Conservation (phyloP, 92 coral and sea anemone genomes). For the Zoanthus solanderi region DNA sequence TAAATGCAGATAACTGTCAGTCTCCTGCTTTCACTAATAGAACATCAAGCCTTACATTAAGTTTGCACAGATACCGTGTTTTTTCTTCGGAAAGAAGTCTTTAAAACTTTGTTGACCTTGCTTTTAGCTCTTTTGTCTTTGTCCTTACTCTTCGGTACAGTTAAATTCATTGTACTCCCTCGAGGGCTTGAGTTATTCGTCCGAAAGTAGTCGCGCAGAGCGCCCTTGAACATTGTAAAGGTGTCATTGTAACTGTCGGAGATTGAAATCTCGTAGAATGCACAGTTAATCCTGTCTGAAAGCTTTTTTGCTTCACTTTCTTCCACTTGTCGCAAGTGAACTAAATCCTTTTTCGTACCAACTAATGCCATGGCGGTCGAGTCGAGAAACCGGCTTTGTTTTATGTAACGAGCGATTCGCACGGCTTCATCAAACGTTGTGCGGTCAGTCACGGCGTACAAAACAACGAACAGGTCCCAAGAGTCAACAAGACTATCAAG, state of each 20-base stretch:
- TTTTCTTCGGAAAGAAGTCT: constrained; percentile 33
- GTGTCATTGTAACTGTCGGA: constrained; percentile 84
- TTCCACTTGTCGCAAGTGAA: constrained; percentile 79
- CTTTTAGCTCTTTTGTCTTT: constrained; percentile 31
- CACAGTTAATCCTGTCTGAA: constrained; percentile 82
- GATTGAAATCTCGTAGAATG: constrained; percentile 91
- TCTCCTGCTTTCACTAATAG: neutral
- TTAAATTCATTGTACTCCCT: constrained; percentile 20
- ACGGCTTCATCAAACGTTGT: constrained; percentile 83
- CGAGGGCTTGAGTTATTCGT: constrained; percentile 3
- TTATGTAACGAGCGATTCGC: constrained; percentile 81
- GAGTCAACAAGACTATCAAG: constrained; percentile 74
- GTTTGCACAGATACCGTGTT: neutral
- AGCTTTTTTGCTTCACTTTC: constrained; percentile 80
- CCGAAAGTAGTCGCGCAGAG: constrained; percentile 67
- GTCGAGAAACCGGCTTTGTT: constrained; percentile 76
- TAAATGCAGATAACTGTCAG: neutral
- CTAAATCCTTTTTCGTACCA: constrained; percentile 90
- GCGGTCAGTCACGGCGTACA: constrained; percentile 89
- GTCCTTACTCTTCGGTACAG: constrained; percentile 19
- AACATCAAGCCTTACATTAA: neutral
- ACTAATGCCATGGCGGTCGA: constrained; percentile 77
- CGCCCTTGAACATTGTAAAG: constrained; percentile 76
- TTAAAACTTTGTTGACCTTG: constrained; percentile 33
- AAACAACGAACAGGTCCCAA: constrained; percentile 89